phyloP scores from a whole-genome alignment of 2,888 invertebrate species.

The Tenthredo notha region DNA sequence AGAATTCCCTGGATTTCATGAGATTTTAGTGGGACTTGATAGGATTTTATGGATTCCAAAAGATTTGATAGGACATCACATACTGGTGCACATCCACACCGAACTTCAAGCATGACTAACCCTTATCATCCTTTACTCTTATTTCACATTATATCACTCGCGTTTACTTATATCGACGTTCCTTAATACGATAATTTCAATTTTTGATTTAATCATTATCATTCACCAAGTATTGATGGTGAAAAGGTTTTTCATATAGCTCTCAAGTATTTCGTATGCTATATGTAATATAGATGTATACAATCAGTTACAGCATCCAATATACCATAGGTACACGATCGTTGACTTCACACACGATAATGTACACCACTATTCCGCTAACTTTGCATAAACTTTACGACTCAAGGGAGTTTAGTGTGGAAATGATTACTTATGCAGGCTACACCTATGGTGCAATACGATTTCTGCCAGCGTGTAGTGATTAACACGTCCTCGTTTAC shows the following conservation, averaged over 20 bases:
- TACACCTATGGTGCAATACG: constrained; percentile 23
- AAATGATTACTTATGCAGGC: constrained; percentile 31
- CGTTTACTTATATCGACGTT: neutral
- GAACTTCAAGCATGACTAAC: neutral
- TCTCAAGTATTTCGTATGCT: neutral
- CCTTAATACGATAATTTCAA: no score
- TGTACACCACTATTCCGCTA: constrained; percentile 7
- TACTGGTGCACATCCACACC: neutral
- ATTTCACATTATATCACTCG: neutral
- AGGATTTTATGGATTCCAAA: neutral
- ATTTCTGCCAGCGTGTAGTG: constrained; percentile 15
- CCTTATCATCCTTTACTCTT: neutral
- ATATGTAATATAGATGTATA: neutral
- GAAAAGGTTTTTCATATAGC: neutral
- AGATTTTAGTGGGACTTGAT: neutral
- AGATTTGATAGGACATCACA: neutral
- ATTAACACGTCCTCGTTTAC: constrained; percentile 16
- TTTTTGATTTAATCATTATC: neutral
- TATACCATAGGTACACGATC: neutral
- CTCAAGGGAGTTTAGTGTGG: constrained; percentile 18
- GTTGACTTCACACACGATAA: neutral
- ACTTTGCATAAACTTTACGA: constrained; percentile 8
- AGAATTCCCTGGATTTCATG: neutral
- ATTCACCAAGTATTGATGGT: neutral
- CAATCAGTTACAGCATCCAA: neutral